Base-by-base conservation (phyloP, 2,888 invertebrate genomes). In the Gisinianus flammeolus region DNA sequence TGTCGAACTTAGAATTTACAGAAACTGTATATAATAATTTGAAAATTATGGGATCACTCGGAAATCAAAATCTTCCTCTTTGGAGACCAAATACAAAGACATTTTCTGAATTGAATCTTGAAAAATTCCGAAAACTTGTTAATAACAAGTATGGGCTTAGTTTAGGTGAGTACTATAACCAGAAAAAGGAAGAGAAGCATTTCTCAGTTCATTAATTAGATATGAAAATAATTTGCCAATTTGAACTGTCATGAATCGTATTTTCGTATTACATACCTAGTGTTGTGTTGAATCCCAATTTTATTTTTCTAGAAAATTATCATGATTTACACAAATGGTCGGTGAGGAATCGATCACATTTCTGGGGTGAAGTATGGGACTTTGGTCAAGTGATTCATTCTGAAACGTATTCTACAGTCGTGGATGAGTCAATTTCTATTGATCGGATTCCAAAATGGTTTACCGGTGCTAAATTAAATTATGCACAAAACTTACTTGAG, bases 401-500 rank as follows among this genome's bases (percentile, higher is more conserved):
- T 19, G 80, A 82, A 30, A 81, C 85, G 1, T 85, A 82, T 68
- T 56, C 67, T 5, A 33, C 56, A 19, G 84, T 85, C 10, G 81
- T 85, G 12, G 83, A 85, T 78, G 81, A 83, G 56, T 30, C 84
- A 0, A 86, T 87, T 77, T 83, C 85, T 12, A 88, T 89, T 66
- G 85, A 87, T n/a, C 87, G 87, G 52, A 86, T 89, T 78, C 89
- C 90, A 16, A 86, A 87, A 81, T 90, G 90, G 90, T 90, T 90
- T 83, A 78, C 82, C n/a, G 89, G 89, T 2, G 85, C 87, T 16
- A 85, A 85, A 33, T 85, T 90, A 19, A 90, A 90, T 84, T 90
- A 87, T 86, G 88, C 90, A 0, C 89, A 89, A 85, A 89, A 90
- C 83, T 79, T 90, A 10, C 85, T 89, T 19, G 85, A 86, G 70